Conservation (phyloP, 1,140 invertebrate species). For the Drosophila rufa region DNA sequence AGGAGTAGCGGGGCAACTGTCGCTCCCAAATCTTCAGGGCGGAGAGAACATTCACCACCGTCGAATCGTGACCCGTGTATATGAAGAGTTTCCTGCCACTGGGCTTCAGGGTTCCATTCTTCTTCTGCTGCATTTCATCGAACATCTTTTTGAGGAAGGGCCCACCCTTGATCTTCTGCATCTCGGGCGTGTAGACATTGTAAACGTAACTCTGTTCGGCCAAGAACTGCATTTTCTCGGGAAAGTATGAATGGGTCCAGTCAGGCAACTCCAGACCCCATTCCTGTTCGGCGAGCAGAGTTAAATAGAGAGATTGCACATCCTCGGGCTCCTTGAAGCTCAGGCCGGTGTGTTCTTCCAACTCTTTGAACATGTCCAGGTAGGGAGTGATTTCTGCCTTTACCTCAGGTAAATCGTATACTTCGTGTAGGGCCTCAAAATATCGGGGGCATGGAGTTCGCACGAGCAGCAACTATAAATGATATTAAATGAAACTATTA, state of each 20-base stretch:
- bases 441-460: slow-evolving; percentile 87
- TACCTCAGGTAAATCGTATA: slow-evolving; percentile 86
- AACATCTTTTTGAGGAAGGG: slow-evolving; percentile 89
- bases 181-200: slow-evolving; percentile 87
- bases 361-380: slow-evolving; percentile 86
- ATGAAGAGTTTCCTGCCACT: slow-evolving; percentile 88
- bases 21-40: slow-evolving; percentile 90
- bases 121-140: slow-evolving; percentile 87
- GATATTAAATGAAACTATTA: background rate
- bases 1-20: slow-evolving; percentile 90
- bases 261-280: slow-evolving; percentile 87
- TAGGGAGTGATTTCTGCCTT: slow-evolving; percentile 86
- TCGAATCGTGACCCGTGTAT: slow-evolving; percentile 92
- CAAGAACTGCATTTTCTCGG: slow-evolving; percentile 87
- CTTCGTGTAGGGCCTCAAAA: slow-evolving; percentile 86
- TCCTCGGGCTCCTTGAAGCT: slow-evolving; percentile 87
- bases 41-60: slow-evolving; percentile 89
- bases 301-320: slow-evolving; percentile 88
- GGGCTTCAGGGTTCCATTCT: slow-evolving; percentile 85
- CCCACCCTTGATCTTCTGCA: slow-evolving; percentile 88
- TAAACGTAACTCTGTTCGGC: slow-evolving; percentile 87
- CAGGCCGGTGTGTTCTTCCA: slow-evolving; percentile 87
- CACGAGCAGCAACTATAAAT: slow-evolving; percentile 86
- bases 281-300: slow-evolving; percentile 88
- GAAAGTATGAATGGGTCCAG: slow-evolving; percentile 88